Conservation (phyloP, 2,888 invertebrate genomes). For the Pyrrhosoma nymphula region DNA sequence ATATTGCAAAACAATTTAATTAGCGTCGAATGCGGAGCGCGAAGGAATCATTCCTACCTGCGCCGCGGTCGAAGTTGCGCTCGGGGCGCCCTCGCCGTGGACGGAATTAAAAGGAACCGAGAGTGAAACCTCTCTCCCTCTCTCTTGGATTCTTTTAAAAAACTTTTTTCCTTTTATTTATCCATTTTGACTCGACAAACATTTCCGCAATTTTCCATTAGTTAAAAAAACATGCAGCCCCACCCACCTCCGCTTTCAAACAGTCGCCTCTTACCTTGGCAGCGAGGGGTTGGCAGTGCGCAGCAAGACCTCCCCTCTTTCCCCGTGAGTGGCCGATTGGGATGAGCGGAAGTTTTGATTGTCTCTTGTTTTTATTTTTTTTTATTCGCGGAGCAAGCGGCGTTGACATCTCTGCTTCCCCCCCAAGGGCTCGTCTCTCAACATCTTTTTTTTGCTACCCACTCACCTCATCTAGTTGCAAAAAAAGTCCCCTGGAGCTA, state of each 20-base stretch:
- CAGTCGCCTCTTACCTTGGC: too few species aligned
- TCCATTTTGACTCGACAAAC: neutral
- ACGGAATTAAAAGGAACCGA: neutral
- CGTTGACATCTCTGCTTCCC: neutral
- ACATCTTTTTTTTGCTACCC: neutral
- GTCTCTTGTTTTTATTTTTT: neutral
- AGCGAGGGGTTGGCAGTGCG: neutral
- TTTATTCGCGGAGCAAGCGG: neutral
- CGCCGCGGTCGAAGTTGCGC: neutral
- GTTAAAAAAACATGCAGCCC: neutral
- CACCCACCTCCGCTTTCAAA: neutral
- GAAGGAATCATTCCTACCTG: neutral
- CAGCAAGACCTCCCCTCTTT: neutral
- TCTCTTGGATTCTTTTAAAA: too few species aligned
- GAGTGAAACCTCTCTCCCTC: neutral
- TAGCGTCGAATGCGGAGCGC: neutral
- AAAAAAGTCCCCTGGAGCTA: constrained; percentile 3
- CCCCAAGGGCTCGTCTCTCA: neutral
- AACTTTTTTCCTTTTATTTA: neutral
- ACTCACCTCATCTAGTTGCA: neutral
- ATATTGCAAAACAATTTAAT: neutral
- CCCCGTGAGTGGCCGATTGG: neutral
- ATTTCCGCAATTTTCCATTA: constrained; percentile 10
- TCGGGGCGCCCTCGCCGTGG: neutral
- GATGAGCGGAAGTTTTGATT: neutral